A percentile compares a stretch with the other conserved stretches of the same genome.
Evolutionary conservation across 2,113 vertebrate genomes (phyloP).

Genomic region (Beaufortia kweichowensis): DNA sequence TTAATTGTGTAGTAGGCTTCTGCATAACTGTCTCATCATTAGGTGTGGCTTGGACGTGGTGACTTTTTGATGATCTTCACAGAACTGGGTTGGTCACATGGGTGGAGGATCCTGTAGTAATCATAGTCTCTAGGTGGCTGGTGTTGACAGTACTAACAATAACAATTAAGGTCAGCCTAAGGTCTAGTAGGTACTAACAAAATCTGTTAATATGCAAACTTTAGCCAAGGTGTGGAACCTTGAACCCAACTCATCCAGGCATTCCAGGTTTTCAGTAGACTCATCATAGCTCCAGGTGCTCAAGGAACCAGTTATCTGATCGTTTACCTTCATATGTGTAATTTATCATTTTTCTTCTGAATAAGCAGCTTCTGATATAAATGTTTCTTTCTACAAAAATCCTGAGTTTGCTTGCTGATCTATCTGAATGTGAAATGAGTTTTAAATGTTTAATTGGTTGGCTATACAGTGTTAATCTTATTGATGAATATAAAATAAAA

Average conservation of each 20-base stretch:
- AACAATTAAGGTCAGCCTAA: constrained; percentile 1
- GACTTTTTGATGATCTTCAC: neutral
- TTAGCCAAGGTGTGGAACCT: constrained; percentile 83
- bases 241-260: constrained; percentile 76
- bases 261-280: constrained; percentile 74
- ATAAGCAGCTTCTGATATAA: constrained; percentile 68
- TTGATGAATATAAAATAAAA: no score
- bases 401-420: neutral
- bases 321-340: constrained; percentile 77
- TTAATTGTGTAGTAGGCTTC: constrained; percentile 51
- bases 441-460: no score
- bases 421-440: no score
- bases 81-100: neutral
- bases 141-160: neutral
- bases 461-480: no score
- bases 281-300: constrained; percentile 79
- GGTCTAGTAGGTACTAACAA: neutral
- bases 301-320: constrained; percentile 73
- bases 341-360: constrained; percentile 71
- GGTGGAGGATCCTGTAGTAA: neutral
- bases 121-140: neutral
- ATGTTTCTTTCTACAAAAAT: constrained; percentile 74
- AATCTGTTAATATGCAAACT: constrained; percentile 71
- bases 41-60: neutral
- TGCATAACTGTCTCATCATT: constrained; percentile 52